Evolutionary conservation across 2,888 invertebrate species (phyloP).

Genomic region (Prosopocoilus inquinatus): DNA sequence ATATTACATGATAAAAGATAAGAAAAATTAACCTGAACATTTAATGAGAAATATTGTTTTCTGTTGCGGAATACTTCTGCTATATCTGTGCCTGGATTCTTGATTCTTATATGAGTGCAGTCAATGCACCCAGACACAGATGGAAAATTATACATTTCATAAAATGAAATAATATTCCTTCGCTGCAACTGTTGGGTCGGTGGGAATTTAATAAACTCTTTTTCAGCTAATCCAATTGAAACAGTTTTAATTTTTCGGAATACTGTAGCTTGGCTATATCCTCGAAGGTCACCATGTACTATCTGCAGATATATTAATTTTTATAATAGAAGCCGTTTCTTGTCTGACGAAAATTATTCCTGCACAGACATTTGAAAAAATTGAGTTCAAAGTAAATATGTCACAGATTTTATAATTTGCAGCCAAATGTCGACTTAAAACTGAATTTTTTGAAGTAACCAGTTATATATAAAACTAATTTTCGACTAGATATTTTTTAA

Average conservation of each 20-base stretch:
- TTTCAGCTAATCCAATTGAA: neutral
- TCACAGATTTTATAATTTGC: too few species aligned
- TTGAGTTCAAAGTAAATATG: too few species aligned
- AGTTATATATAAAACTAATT: too few species aligned
- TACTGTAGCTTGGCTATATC: conserved; percentile 10
- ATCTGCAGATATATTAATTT: conserved; percentile 9
- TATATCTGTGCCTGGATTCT: conserved; percentile 20
- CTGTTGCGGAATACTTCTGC: conserved; percentile 22
- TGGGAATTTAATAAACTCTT: neutral
- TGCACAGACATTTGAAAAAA: too few species aligned
- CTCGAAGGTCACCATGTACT: conserved; percentile 20
- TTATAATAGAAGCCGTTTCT: too few species aligned
- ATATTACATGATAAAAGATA: neutral
- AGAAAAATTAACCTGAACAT: conserved; percentile 19
- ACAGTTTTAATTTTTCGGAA: neutral
- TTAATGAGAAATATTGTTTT: conserved; percentile 19
- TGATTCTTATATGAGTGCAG: conserved; percentile 21
- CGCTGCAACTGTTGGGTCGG: neutral
- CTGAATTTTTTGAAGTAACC: too few species aligned
- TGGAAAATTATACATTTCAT: conserved; percentile 17
- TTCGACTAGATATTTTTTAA: too few species aligned
- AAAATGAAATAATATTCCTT: conserved; percentile 15
- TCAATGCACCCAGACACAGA: conserved; percentile 16
- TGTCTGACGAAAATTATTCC: too few species aligned
- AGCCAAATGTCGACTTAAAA: too few species aligned